Conservation (phyloP, 2,888 invertebrate species). For the Philhelius pedissequus region DNA sequence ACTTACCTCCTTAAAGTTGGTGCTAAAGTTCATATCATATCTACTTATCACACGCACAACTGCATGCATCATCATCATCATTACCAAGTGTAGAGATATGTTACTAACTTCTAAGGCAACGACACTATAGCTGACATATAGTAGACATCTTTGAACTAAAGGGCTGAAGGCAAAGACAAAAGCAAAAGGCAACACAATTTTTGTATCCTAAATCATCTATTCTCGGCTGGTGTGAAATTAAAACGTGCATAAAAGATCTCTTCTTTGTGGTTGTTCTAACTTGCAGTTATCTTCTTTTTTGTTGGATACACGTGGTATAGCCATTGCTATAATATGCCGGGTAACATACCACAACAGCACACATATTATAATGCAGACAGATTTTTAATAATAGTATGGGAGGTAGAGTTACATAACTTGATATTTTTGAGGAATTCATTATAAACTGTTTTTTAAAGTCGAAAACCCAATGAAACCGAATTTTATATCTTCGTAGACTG, state of each 20-base stretch:
- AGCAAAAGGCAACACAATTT: too few relatives aligned
- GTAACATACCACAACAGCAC: not conserved
- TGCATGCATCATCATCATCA: not conserved
- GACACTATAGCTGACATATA: not conserved
- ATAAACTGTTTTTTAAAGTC: too few relatives aligned
- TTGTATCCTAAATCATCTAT: constrained; percentile 13
- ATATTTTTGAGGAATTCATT: too few relatives aligned
- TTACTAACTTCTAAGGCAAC: not conserved
- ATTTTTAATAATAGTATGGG: not conserved
- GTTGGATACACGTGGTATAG: not conserved
- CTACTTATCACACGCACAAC: constrained; percentile 43
- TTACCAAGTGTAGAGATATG: not conserved
- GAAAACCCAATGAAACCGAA: too few relatives aligned
- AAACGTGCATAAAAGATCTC: constrained; percentile 57
- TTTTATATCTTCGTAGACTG: too few relatives aligned
- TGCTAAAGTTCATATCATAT: constrained; percentile 27
- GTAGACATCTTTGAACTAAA: not conserved
- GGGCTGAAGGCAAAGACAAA: not conserved
- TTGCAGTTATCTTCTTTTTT: constrained; percentile 5
- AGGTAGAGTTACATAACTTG: not conserved
- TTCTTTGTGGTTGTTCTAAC: constrained; percentile 31
- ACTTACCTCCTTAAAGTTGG: not conserved
- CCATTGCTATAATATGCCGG: too few relatives aligned
- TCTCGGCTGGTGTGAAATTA: constrained; percentile 54
- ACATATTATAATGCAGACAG: too few relatives aligned